Percentiles rank a stretch among this genome's conserved stretches.
These are phyloP conservation scores for Tribolium castaneum DNA, from an alignment of 1,140 invertebrate genomes.

Conservation along the genomic window DNA sequence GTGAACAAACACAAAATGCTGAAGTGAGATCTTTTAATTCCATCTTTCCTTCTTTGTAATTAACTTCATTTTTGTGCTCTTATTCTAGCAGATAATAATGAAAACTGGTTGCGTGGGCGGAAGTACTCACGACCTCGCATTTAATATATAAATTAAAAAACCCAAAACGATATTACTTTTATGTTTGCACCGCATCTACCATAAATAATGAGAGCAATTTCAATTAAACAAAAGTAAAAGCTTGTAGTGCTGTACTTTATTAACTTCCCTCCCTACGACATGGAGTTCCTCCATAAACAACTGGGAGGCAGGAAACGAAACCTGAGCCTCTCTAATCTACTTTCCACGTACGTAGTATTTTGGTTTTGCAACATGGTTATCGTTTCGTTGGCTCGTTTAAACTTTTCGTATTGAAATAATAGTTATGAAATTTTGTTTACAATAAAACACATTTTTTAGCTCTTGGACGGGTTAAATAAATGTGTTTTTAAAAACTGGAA, in stretches of 20 bases:
- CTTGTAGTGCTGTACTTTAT: slow-evolving; percentile 3
- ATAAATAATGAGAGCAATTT: neutral
- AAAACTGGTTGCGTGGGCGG: no score
- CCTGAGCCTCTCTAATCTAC: slow-evolving; percentile 9
- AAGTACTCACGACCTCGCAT: no score
- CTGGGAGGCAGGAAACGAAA: neutral
- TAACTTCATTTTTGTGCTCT: no score
- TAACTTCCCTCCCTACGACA: neutral
- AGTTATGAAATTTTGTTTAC: no score
- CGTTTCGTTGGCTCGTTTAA: neutral
- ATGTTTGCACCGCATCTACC: neutral
- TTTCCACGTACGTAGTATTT: slow-evolving; percentile 15
- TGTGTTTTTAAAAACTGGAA: neutral
- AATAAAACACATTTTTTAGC: no score
- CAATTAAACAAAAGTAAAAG: slow-evolving; percentile 4
- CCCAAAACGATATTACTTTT: neutral
- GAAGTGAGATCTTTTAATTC: neutral
- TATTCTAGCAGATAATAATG: no score
- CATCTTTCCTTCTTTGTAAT: no score
- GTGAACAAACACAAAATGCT: no score
- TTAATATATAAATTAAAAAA: neutral
- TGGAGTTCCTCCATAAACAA: neutral
- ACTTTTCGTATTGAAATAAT: no score
- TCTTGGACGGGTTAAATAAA: neutral
- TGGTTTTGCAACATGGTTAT: slow-evolving; percentile 6